These are phyloP conservation scores for Colistium nudipinnis DNA, from an alignment of 2,113 vertebrate genomes.

Conservation along the genomic window DNA sequence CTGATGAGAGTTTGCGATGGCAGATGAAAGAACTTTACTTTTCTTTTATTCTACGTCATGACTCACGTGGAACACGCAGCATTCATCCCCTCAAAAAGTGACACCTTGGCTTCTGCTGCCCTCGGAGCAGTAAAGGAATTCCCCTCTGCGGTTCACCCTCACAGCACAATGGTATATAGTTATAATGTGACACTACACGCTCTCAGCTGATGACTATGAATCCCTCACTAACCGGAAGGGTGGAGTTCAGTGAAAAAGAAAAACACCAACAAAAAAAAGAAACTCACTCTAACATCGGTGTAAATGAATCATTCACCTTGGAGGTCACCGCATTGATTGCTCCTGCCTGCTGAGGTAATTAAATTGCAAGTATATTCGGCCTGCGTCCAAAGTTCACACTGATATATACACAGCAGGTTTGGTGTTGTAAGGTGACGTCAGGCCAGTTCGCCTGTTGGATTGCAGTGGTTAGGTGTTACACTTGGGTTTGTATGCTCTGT, in stretches of 20 bases:
- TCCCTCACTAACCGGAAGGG: slow-evolving; percentile 56
- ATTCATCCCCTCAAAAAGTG: slow-evolving; percentile 19
- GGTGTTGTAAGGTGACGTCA: slow-evolving; percentile 57
- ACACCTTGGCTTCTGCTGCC: slow-evolving; percentile 30
- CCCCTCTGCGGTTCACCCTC: slow-evolving; percentile 37
- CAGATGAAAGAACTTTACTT: slow-evolving; percentile 42
- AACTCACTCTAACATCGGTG: slow-evolving; percentile 34
- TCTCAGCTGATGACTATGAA: slow-evolving; percentile 40
- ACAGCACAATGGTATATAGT: slow-evolving; percentile 32
- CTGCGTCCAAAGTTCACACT: slow-evolving; percentile 71
- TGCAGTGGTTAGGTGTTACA: not conserved
- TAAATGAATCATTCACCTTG: slow-evolving; percentile 70
- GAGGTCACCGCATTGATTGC: slow-evolving; percentile 68
- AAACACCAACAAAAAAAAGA: slow-evolving; percentile 13
- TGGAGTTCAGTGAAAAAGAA: slow-evolving; percentile 39
- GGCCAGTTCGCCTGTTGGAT: slow-evolving; percentile 9
- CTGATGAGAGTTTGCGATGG: slow-evolving; percentile 51
- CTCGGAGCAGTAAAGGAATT: slow-evolving; percentile 47
- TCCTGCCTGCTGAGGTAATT: slow-evolving; percentile 70
- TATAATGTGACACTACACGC: slow-evolving; percentile 27
- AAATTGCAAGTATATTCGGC: slow-evolving; percentile 59
- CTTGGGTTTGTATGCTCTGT: slow-evolving; percentile 6
- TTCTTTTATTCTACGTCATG: slow-evolving; percentile 32
- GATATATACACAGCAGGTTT: slow-evolving; percentile 67
- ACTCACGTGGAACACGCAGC: slow-evolving; percentile 41